Evolutionary conservation across 1,140 invertebrate genomes (phyloP).

Genomic region (Triops cancriformis): DNA sequence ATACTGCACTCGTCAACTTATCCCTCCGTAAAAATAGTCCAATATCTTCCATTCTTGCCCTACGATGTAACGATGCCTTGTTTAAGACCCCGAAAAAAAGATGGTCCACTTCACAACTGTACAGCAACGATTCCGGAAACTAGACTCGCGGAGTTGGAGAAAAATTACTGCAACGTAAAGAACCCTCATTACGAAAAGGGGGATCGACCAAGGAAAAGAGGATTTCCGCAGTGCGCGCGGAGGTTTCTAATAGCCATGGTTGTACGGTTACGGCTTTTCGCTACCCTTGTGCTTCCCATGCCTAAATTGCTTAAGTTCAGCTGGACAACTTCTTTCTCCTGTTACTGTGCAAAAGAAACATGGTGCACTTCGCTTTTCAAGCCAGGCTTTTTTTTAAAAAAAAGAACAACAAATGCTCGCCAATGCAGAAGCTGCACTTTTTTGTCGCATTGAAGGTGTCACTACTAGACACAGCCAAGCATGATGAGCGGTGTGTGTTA

Average conservation of each 20-base stretch:
- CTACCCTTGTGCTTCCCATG: background rate
- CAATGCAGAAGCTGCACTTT: background rate
- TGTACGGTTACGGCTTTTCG: background rate
- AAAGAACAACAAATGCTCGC: background rate
- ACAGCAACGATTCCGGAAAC: background rate
- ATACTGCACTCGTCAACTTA: too few species aligned
- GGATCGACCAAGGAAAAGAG: slow-evolving; percentile 1
- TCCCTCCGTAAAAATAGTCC: too few species aligned
- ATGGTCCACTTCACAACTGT: background rate
- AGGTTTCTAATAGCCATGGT: background rate
- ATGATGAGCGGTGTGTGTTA: slow-evolving; percentile 1
- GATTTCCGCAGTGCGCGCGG: slow-evolving; percentile 1
- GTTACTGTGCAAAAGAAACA: background rate
- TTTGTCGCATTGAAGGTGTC: background rate
- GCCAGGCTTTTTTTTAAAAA: background rate
- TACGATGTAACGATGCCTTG: too few species aligned
- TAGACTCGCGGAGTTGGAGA: background rate
- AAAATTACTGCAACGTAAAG: slow-evolving; percentile 14
- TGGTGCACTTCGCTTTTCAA: background rate
- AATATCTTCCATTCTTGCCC: too few species aligned
- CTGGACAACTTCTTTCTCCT: background rate
- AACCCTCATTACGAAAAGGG: background rate
- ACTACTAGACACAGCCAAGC: background rate
- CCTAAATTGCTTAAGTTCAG: background rate
- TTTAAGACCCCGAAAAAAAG: background rate